Evolutionary conservation across 2,113 vertebrate species (phyloP).

Genomic region (Speoplatyrhinus poulsoni): DNA sequence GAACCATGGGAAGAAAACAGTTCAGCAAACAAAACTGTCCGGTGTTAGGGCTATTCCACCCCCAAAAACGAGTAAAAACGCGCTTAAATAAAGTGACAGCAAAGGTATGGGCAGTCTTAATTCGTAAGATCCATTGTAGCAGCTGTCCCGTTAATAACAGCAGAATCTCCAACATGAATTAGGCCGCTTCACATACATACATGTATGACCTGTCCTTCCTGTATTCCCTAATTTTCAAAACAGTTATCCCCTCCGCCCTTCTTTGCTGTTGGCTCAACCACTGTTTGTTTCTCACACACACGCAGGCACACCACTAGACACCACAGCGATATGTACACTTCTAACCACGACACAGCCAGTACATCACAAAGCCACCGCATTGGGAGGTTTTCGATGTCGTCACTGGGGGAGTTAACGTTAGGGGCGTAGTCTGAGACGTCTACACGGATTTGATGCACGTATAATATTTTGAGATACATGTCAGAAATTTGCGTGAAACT

Average conservation of each 20-base stretch:
- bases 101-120: background rate
- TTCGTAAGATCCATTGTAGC: constrained; percentile 8
- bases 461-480: background rate
- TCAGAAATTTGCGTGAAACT: background rate
- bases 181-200: background rate
- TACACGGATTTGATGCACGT: background rate
- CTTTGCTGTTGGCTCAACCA: background rate
- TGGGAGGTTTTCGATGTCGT: constrained; percentile 57
- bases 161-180: background rate
- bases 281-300: constrained; percentile 19
- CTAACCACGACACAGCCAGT: constrained; percentile 35
- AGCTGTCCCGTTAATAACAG: constrained; percentile 24
- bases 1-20: constrained; percentile 51
- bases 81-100: constrained; percentile 11
- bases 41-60: constrained; percentile 18
- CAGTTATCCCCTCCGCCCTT: background rate
- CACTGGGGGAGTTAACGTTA: constrained; percentile 53
- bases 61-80: constrained; percentile 1
- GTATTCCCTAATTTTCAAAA: background rate
- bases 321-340: constrained; percentile 42
- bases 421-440: constrained; percentile 34
- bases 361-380: constrained; percentile 44
- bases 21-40: background rate
- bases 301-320: too few relatives aligned
- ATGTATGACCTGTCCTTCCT: background rate